A percentile compares a stretch with the other conserved stretches of the same genome.
Conservation (phyloP, 2,888 invertebrate species). For the Lasioglossum zephyrum region DNA sequence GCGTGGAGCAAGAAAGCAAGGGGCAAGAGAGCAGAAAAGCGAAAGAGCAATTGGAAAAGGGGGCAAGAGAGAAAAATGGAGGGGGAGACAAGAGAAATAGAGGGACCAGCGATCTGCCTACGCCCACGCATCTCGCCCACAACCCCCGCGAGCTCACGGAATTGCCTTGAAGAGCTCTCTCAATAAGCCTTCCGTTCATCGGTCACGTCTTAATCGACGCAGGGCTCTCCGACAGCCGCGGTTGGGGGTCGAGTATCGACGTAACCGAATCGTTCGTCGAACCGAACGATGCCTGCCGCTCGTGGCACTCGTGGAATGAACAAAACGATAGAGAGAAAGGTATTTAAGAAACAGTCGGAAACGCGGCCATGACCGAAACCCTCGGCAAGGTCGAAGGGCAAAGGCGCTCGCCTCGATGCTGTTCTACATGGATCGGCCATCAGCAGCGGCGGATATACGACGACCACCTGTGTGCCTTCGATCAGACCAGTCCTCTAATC, state of each 20-base stretch:
- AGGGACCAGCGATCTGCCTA: slow-evolving; percentile 49
- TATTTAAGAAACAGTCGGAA: slow-evolving; percentile 52
- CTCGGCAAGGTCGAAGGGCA: slow-evolving; percentile 56
- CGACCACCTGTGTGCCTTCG: slow-evolving; percentile 56
- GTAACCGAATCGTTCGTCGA: slow-evolving; percentile 66
- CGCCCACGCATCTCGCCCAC: slow-evolving; percentile 65
- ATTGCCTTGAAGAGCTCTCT: slow-evolving; percentile 65
- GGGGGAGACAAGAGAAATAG: slow-evolving; percentile 13
- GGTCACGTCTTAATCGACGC: slow-evolving; percentile 73
- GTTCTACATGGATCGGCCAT: slow-evolving; percentile 54
- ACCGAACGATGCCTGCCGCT: slow-evolving; percentile 44
- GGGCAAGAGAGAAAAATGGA: neutral
- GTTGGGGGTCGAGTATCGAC: slow-evolving; percentile 70
- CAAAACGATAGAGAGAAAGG: slow-evolving; percentile 50
- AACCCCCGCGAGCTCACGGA: slow-evolving; percentile 75
- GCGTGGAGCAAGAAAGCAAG: too few species aligned
- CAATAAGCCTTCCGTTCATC: slow-evolving; percentile 70
- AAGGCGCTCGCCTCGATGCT: slow-evolving; percentile 23
- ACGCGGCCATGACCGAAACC: slow-evolving; percentile 19
- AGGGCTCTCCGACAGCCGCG: slow-evolving; percentile 65
- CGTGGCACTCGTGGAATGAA: slow-evolving; percentile 41
- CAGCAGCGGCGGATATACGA: slow-evolving; percentile 35
- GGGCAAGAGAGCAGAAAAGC: neutral
- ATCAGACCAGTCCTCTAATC: slow-evolving; percentile 63
- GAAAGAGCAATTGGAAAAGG: neutral